Percentiles rank a stretch among this genome's conserved stretches.
These are phyloP conservation scores for Aspiorhynchus laticeps DNA, from an alignment of 2,113 vertebrate species.

Conservation along the genomic window DNA sequence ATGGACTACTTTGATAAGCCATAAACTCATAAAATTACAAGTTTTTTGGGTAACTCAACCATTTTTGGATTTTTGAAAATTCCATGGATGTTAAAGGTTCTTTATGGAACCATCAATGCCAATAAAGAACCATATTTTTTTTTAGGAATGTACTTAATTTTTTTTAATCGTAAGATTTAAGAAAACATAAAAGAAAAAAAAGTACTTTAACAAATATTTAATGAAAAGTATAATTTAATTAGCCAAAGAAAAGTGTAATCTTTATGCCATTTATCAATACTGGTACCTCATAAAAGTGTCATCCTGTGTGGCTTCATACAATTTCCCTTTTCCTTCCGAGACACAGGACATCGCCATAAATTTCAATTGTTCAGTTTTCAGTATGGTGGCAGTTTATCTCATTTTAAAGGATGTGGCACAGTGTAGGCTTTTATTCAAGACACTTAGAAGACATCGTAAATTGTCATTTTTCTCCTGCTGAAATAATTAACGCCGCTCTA, in stretches of 20 bases:
- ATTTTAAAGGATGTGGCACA: conserved; percentile 7
- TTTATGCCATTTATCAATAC: background rate
- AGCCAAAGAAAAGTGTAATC: background rate
- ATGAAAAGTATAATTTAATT: background rate
- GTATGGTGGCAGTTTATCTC: conserved; percentile 15
- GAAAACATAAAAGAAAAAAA: no score
- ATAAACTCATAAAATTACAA: background rate
- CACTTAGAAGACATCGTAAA: conserved; percentile 18
- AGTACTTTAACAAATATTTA: background rate
- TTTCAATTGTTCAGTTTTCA: conserved; percentile 4
- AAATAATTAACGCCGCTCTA: conserved; percentile 37
- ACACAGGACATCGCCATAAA: conserved; percentile 1
- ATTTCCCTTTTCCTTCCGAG: background rate
- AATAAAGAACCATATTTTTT: background rate
- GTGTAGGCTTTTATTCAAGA: conserved; percentile 20
- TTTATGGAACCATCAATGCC: background rate
- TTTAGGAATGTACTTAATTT: no score
- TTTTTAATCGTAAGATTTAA: background rate
- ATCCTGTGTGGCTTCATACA: background rate
- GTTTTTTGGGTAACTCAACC: no score
- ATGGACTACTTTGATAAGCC: background rate
- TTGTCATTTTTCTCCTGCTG: conserved; percentile 36
- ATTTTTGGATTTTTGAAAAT: no score
- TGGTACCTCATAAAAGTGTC: conserved; percentile 8
- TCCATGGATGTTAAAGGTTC: no score